Evolutionary conservation across 2,797 vertebrate species (phyloP).

Genomic region (Amniataba percoides): DNA sequence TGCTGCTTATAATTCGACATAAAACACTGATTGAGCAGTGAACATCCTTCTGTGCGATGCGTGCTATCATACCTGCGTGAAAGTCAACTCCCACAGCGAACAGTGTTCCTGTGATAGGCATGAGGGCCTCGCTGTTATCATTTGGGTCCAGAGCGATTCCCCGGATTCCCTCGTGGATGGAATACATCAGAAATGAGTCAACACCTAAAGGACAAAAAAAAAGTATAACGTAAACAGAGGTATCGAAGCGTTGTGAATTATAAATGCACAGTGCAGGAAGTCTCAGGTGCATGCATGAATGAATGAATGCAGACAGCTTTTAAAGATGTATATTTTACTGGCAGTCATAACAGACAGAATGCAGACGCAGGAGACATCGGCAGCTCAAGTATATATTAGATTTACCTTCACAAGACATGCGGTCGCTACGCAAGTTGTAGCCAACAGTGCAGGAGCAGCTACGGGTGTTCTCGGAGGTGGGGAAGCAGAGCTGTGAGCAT

Average conservation of each 20-base stretch:
- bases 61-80: constrained; percentile 90
- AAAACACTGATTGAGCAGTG: background rate
- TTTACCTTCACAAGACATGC: constrained; percentile 94
- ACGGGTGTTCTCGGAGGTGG: constrained; percentile 94
- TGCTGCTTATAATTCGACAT: background rate
- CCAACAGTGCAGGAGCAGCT: constrained; percentile 96
- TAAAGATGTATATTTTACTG: background rate
- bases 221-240: background rate
- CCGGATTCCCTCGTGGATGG: constrained; percentile 95
- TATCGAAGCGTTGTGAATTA: background rate
- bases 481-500: constrained; percentile 97
- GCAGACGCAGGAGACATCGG: background rate
- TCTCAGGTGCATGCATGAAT: too few relatives aligned
- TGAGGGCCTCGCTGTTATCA: constrained; percentile 95
- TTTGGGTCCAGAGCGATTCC: constrained; percentile 94
- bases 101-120: constrained; percentile 95
- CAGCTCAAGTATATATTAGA: background rate
- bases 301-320: background rate
- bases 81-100: constrained; percentile 99
- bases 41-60: background rate
- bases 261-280: background rate
- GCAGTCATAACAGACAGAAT: background rate
- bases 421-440: constrained; percentile 94
- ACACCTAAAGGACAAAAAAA: constrained; percentile 85
- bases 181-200: constrained; percentile 98